Evolutionary conservation across 1,140 invertebrate genomes (phyloP), one percentile per base, ranked within the genome.

Genomic region (Neodiprion virginianus): DNA sequence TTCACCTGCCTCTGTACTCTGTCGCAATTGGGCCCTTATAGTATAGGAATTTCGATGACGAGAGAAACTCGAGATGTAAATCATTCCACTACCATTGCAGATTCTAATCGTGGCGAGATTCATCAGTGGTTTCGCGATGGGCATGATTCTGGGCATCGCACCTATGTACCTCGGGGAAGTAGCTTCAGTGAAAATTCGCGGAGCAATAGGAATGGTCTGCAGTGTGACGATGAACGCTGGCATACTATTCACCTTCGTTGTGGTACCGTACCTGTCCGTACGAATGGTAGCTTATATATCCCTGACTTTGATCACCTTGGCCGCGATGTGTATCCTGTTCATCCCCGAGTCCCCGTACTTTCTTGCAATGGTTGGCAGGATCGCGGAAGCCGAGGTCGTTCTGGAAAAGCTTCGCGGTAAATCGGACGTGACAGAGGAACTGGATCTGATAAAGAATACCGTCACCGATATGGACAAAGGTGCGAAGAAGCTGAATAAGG

Each of bases 131-230:
- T 79, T 94, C 1, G 89, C 91, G 1, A 86, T 93, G 53, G 93
- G 93, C 14, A 90, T 92, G 8, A 88, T 92, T 1, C 91, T 92
- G 71, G 91, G 92, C 12, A 87, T 89, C 1, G 88, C 89, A 0
- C 91, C 91, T 2, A 91, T 93, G 85, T 93, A 93, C 81, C 80
- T 94, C 21, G 90, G 90, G 74, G 91, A 93, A 88, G 89, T 94
- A 75, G 86, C 93, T 75, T 90, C 92, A 40, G 84, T 90, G 79
- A 86, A 90, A 69, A 89, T 92, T 7, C 84, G 94, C 23, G 94
- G 94, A 2, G 87, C 90, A 7, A 89, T 92, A 78, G 90, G 91
- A 0, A 89, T 92, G 3, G 86, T 91, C 9, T 90, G 91, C 28
- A 91, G 91, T 68, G 89, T 93, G 0, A 84, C 85, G 47, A 84